Conservation (phyloP, 1,140 invertebrate species). For the Holotrichia oblita region DNA sequence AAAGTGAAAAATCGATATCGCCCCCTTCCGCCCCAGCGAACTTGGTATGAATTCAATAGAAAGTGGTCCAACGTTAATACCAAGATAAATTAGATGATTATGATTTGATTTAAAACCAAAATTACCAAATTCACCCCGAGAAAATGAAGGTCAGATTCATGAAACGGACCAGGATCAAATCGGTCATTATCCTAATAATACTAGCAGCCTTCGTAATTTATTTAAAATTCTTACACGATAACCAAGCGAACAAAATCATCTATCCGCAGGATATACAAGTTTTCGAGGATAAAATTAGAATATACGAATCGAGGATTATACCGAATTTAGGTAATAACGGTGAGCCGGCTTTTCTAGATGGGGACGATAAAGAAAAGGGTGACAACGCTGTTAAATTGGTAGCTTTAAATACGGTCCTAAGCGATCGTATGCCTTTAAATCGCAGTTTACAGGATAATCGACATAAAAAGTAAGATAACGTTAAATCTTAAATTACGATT, state of each 20-base stretch:
- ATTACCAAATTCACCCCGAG: background rate
- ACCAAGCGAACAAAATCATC: background rate
- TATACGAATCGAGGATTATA: conserved; percentile 64
- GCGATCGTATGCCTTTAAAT: conserved; percentile 82
- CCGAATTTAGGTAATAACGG: conserved; percentile 73
- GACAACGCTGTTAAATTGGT: conserved; percentile 77
- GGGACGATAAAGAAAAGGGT: conserved; percentile 67
- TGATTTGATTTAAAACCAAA: background rate
- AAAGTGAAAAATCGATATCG: too few species aligned
- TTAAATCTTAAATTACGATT: background rate
- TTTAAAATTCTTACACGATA: background rate
- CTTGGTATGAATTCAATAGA: too few species aligned
- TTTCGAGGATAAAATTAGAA: conserved; percentile 37
- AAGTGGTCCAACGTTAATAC: too few species aligned
- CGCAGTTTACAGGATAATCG: conserved; percentile 64
- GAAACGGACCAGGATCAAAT: background rate
- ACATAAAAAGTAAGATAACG: conserved; percentile 50
- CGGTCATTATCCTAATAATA: background rate
- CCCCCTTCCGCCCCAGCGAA: too few species aligned
- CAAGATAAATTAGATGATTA: too few species aligned
- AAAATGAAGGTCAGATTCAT: background rate
- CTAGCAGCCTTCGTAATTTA: background rate
- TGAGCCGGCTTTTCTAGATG: conserved; percentile 67
- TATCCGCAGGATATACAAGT: background rate
- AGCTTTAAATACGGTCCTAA: conserved; percentile 84